Conservation (phyloP, 1,140 invertebrate species). For the Apis laboriosa region DNA sequence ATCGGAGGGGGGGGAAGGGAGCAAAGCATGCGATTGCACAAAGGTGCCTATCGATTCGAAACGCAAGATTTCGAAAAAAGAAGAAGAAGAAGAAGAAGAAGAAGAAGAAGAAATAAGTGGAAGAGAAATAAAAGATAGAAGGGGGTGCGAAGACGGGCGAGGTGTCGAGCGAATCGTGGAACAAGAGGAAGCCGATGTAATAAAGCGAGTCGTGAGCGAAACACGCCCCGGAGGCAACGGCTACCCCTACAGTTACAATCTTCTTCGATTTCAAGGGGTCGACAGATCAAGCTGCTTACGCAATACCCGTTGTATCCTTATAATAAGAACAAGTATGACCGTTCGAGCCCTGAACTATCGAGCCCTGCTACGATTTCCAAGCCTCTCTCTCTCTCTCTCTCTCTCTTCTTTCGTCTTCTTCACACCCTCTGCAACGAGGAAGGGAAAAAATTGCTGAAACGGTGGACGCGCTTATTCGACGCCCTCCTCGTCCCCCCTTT, state of each 20-base stretch:
- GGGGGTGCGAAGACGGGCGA: not conserved
- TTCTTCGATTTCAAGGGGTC: conserved; percentile 70
- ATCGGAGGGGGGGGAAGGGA: not conserved
- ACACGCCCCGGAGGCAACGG: conserved; percentile 58
- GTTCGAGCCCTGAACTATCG: conserved; percentile 11
- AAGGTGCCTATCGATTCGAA: conserved; percentile 66
- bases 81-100: not conserved
- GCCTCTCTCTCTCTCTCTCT: too few relatives aligned
- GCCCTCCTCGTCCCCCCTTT: too few relatives aligned
- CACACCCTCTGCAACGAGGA: too few relatives aligned
- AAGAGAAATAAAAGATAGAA: conserved; percentile 8
- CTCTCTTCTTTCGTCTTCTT: not conserved
- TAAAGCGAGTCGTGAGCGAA: conserved; percentile 61
- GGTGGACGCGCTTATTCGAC: not conserved
- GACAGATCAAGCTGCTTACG: conserved; percentile 66
- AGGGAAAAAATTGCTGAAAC: not conserved
- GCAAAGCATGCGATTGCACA: conserved; percentile 48
- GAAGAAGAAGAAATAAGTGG: not conserved
- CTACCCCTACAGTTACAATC: conserved; percentile 60
- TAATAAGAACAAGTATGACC: conserved; percentile 50
- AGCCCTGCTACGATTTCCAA: conserved; percentile 15
- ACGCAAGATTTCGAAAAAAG: conserved; percentile 34
- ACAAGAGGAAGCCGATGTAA: conserved; percentile 57
- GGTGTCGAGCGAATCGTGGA: conserved; percentile 47
- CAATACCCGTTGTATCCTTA: conserved; percentile 52